A percentile compares a stretch with the other conserved stretches of the same genome.
These are phyloP conservation scores for Tachina lurida DNA, from an alignment of 2,888 invertebrate species.

Conservation along the genomic window DNA sequence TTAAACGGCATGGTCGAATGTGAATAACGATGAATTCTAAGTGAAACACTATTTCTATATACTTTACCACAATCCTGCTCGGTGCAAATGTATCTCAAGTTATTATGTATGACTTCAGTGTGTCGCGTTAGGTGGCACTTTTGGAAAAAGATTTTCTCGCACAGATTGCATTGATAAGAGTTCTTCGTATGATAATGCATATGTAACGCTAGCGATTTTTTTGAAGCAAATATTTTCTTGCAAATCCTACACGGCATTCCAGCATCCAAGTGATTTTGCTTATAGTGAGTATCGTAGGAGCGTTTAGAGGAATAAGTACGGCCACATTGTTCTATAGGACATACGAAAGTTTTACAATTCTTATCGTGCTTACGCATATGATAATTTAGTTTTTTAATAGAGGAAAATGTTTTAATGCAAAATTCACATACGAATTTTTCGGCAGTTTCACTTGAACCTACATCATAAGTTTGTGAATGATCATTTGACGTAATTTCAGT, in stretches of 20 bases:
- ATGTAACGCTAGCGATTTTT: conserved; percentile 65
- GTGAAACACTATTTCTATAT: conserved; percentile 69
- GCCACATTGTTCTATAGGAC: conserved; percentile 52
- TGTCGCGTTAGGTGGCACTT: conserved; percentile 69
- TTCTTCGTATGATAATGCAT: conserved; percentile 66
- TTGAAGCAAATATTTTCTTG: conserved; percentile 56
- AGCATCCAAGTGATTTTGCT: conserved; percentile 61
- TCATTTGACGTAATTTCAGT: neutral
- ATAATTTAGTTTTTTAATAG: conserved; percentile 56
- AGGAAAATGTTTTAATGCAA: conserved; percentile 59
- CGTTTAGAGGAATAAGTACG: conserved; percentile 66
- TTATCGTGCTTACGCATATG: conserved; percentile 67
- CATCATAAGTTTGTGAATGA: neutral
- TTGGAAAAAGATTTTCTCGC: conserved; percentile 54
- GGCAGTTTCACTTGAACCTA: neutral
- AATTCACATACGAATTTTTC: conserved; percentile 36
- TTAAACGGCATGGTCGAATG: conserved; percentile 69
- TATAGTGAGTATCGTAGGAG: conserved; percentile 62
- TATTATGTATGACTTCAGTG: conserved; percentile 66
- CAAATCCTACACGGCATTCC: conserved; percentile 58
- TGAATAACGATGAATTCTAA: conserved; percentile 66
- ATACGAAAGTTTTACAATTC: conserved; percentile 56
- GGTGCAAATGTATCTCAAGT: conserved; percentile 64
- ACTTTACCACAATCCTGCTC: conserved; percentile 58
- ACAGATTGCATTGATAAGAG: conserved; percentile 48